Base-by-base conservation (phyloP, 1,140 invertebrate species). In the Pseudomyrmex flavicornis region DNA sequence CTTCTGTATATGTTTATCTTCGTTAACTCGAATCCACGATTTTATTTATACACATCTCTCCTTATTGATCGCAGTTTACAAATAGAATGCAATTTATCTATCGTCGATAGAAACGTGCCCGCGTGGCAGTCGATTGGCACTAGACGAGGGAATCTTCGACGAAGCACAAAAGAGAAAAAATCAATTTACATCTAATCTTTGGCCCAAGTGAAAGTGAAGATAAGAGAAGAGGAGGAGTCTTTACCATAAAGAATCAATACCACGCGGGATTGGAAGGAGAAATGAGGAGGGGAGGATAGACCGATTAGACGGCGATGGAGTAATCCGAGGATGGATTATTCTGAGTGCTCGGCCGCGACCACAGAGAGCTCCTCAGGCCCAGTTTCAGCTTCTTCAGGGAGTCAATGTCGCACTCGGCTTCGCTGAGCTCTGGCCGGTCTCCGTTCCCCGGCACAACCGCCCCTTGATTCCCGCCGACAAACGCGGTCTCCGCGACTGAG, bases 361-460 rank as follows among this genome's bases (percentile, higher is more conserved):
- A 97, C 9, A 97, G 93, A n/a, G 96, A 96, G 50, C 96, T 97
- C 68, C 96, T 93, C 85, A 96, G 93, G 5, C 96, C 96, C 58
- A 97, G 93, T 93, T 97, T 97, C 54, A 97, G 92, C 92, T 97
- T 97, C 90, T 97, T 97, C 70, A 97, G 91, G n/a, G 96, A 96
- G 88, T 97, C 96, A 91, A 97, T 96, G 93, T 97, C 96, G 93
- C 96, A 96, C 92, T 97, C 96, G 50, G 96, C 96, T 89, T 97
- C 96, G 88, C 96, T 96, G 68, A 96, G 92, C 90, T 96, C 96
- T 70, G 93, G 94, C 85, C 95, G 94, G 87, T 95, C 95, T 66
- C 91, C 87, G 68, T 86, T 89, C 52, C 88, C 85, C 52, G 87
- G 84, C 75, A 85, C 84, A 13, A 85, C 88, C 70, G 83, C 92